Evolutionary conservation across 1,140 invertebrate genomes (phyloP).

Genomic region (Babylonia areolata): DNA sequence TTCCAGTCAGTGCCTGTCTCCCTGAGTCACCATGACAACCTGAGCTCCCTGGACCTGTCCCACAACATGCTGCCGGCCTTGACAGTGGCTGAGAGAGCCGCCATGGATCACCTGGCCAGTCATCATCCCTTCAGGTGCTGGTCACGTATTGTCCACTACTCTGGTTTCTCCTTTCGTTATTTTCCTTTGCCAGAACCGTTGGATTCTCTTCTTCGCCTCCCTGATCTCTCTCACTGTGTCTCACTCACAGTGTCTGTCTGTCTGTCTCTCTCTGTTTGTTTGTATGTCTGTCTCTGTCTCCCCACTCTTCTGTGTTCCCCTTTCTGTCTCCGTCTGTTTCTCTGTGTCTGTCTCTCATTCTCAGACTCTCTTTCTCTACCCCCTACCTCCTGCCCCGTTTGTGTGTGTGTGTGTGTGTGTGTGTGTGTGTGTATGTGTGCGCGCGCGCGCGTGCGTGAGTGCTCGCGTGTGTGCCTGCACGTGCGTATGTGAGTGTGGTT

Average conservation of each 20-base stretch:
- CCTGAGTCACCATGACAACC: not conserved
- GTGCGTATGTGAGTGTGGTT: no score
- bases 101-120: not conserved
- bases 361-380: not conserved
- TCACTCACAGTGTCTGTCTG: not conserved
- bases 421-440: not conserved
- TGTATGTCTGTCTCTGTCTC: not conserved
- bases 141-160: no score
- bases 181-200: no score
- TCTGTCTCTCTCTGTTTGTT: not conserved
- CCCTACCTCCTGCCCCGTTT: not conserved
- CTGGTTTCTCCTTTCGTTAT: no score
- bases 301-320: not conserved
- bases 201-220: no score
- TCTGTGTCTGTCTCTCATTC: not conserved
- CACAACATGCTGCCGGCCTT: not conserved
- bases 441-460: no score
- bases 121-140: not conserved
- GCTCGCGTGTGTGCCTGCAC: no score
- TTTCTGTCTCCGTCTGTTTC: not conserved
- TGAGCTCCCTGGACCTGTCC: not conserved
- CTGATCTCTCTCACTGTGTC: no score
- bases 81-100: not conserved
- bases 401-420: not conserved
- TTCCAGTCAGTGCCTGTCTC: not conserved